Base-by-base conservation (phyloP, 2,797 vertebrate species). In the Pseudomugil gertrudae region DNA sequence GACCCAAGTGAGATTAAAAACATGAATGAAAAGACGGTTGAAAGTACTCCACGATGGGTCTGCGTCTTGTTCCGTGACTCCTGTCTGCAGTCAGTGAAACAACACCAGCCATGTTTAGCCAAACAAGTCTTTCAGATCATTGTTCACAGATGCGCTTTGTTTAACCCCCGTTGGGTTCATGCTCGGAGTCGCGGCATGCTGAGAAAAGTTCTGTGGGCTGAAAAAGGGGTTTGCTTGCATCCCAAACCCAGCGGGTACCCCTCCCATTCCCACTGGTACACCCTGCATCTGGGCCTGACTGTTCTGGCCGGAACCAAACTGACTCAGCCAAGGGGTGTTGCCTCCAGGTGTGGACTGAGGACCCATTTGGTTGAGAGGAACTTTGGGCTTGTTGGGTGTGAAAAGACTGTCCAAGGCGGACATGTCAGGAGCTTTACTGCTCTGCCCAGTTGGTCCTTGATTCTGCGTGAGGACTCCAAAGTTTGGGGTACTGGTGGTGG, bases 211-310 rank as follows among this genome's bases (percentile, higher is more conserved):
- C 92, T 97, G 96, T 6, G 98, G 97, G 86, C 87, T 96, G 90
- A 98, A 98, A 90, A 99, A 99, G 53, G 98, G 98, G 81, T 99
- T 99, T 33, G 95, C 95, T 89, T 99, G 98, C 89, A 97, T 90
- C 52, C 96, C 96, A 72, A 99, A 99, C n/a, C 94, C 94, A 64
- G 94, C 69, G 47, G 93, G 91, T 71, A 92, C 80, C 56, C 91
- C 92, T 8, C 94, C 79, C 89, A 81, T 89, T 47, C 91, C 92
- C 0, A 91, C 65, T n/a, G 91, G 15, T 0, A 91, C 80, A 38
- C 93, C 92, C 69, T 92, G 95, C 72, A 95, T 93, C 0, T 89
- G 90, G 80, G 89, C 90, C 89, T 93, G 93, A 86, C 88, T 21
- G 53, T 84, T 88, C 67, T 90, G 93, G 72, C 72, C 68, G 5